phyloP scores from a whole-genome alignment of 2,888 invertebrate species.

The Hybos culiciformis region DNA sequence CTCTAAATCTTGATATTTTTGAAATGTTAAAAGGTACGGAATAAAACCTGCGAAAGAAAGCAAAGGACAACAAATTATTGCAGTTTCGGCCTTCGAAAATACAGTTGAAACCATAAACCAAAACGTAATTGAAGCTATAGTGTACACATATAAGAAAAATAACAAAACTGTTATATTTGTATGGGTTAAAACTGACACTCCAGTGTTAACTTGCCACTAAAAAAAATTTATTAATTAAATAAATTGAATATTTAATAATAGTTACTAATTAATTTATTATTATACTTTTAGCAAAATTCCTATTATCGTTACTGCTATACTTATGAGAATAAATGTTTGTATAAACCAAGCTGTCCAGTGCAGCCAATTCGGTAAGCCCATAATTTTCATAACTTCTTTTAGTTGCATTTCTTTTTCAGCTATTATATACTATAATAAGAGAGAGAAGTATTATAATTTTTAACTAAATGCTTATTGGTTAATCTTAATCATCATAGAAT shows the following conservation, averaged over 20 bases:
- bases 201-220: too few species aligned
- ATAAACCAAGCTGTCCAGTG: conserved; percentile 81
- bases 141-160: conserved; percentile 56
- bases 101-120: conserved; percentile 68
- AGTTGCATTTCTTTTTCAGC: conserved; percentile 48
- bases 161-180: conserved; percentile 53
- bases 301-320: conserved; percentile 45
- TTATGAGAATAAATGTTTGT: conserved; percentile 55
- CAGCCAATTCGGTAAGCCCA: conserved; percentile 72
- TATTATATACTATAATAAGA: conserved; percentile 32
- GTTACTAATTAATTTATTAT: background rate
- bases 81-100: conserved; percentile 69
- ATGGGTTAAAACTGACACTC: conserved; percentile 51
- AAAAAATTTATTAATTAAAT: too few species aligned
- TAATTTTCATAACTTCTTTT: conserved; percentile 84
- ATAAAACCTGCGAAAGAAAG: conserved; percentile 61
- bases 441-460: background rate
- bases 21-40: conserved; percentile 54
- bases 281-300: conserved; percentile 44
- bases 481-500: too few species aligned
- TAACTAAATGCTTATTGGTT: too few species aligned
- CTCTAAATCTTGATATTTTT: conserved; percentile 50
- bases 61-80: conserved; percentile 60
- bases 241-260: background rate
- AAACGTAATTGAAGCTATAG: conserved; percentile 56